Base-by-base conservation (phyloP, 2,113 vertebrate species). In the Hippocampus barbouri region DNA sequence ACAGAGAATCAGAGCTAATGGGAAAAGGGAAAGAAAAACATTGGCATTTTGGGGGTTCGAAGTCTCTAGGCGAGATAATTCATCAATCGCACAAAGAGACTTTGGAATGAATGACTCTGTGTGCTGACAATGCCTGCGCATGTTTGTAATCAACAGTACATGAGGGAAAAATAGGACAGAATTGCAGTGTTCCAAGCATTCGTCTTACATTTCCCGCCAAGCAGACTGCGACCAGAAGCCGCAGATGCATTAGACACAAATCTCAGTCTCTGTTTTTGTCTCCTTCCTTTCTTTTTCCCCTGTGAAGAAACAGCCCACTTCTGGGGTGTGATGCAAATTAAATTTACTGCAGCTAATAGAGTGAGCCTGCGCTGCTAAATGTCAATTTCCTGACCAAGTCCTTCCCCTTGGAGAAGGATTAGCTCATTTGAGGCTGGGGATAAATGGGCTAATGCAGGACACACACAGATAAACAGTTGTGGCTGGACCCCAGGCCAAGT, bases 281-380 rank as follows among this genome's bases (percentile, higher is more conserved):
- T 59, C 41, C 66, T 8, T 72, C 57, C n/a, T 51, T 14, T 70
- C 43, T 70, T 9, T 72, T 78, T 73, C 72, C 79, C 41, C 74
- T 88, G 83, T 85, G 88, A 77, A 84, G 80, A 89, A 91, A 79
- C 79, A 79, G 83, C 77, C 80, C 90, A 91, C 90, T 91, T 91
- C 86, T 91, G 86, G 87, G 89, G 85, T 89, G 89, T 91, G 90
- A 82, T 80, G 89, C 88, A 93, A 94, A 93, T 93, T 91, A 90
- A 90, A 92, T 93, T 90, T 91, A 92, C 90, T 91, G 91, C 91
- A 92, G 91, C 92, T 94, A 93, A 93, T 92, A 93, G 90, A 93
- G 89, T 92, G 91, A 90, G 90, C 86, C 89, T 86, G 86, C 90
- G 90, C 89, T 91, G 88, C 87, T 93, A 91, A 92, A 93, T 91